Conservation (phyloP, 2,113 vertebrate species). For the Catharus minimus region DNA sequence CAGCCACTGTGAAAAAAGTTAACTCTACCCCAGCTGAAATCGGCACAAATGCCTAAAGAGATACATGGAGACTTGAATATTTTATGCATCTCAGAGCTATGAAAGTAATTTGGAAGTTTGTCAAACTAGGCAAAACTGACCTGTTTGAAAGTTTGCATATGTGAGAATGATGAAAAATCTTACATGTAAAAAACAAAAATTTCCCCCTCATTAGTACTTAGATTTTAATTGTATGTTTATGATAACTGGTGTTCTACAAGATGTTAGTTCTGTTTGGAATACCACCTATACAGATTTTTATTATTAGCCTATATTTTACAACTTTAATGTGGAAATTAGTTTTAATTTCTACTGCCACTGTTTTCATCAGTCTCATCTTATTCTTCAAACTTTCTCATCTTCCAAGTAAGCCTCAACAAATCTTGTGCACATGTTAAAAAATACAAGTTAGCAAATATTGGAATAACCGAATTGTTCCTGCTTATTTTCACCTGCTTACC, state of each 20-base stretch:
- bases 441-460: background rate
- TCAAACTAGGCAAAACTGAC: background rate
- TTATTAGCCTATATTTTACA: background rate
- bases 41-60: background rate
- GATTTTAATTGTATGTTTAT: background rate
- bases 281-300: background rate
- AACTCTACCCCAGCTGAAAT: background rate
- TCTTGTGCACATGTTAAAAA: background rate
- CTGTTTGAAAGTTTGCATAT: background rate
- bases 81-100: background rate
- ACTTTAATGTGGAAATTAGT: background rate
- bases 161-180: background rate
- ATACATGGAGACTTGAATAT: background rate
- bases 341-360: background rate
- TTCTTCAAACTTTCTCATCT: background rate
- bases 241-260: background rate
- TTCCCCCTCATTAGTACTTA: background rate
- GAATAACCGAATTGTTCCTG: background rate
- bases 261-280: background rate
- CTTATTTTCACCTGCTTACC: background rate
- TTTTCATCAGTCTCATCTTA: background rate
- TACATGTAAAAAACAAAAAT: background rate
- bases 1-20: background rate
- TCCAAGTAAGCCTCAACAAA: background rate
- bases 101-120: background rate